Evolutionary conservation across 2,113 vertebrate species (phyloP), one percentile per base, ranked within the genome.

Genomic region (Limnothrissa miodon): DNA sequence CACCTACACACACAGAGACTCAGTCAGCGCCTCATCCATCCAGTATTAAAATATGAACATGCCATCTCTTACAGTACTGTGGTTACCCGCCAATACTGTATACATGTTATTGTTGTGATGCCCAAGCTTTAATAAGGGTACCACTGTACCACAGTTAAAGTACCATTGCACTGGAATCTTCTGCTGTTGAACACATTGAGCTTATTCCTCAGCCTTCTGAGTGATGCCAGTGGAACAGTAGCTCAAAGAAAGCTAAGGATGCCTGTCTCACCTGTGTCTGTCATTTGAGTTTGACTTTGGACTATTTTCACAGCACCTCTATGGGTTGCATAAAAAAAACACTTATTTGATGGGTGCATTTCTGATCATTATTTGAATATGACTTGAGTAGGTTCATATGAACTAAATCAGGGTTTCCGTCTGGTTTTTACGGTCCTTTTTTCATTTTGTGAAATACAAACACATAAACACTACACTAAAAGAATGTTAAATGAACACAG

Each of bases 401-500:
- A 19, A 21, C 51, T 21, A 19, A 56, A 56, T 56, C 51, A 23
- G 19, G 19, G 51, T 56, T 56, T n/a, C 51, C 51, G 23, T 5
- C 23, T 4, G 17, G 21, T 15, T 48, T 48, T 11, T 48, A 48
- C 46, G 15, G 10, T 9, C 10, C 15, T 2, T 48, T 48, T 48
- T 48, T 48, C 46, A 48, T 48, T 56, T 23, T 21, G 21, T 56
- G 51, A 56, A 56, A 81, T 42, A 53, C 79, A 48, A 6, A 48
- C 29, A 56, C 82, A 81, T 39, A 70, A n/a, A 87, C 3, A 79
- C 25, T 45, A 81, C 4, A 56, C 21, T 56, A 23, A 56, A 23
- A 56, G 21, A 56, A 56, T 19, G 3, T 23, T 4, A 23, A 17
- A 23, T 21, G 51, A 25, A 78, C 36, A 51, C 29, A 84, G n/a